Conservation (phyloP, 2,888 invertebrate genomes). For the Ochlodes sylvanus region DNA sequence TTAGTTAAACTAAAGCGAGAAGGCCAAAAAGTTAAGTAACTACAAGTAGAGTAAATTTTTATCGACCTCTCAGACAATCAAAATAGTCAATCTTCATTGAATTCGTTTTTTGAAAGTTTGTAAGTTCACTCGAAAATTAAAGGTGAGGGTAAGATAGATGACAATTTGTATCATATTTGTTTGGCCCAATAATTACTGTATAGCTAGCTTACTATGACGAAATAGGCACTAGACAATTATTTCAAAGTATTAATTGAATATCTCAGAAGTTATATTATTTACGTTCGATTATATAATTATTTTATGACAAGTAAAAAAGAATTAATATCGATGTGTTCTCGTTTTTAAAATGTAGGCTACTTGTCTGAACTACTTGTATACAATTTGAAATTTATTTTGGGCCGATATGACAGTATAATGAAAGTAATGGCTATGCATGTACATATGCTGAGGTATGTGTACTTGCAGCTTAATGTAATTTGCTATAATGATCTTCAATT, state of each 20-base stretch:
- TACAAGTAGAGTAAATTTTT: neutral
- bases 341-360: constrained; percentile 8
- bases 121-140: no score
- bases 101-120: no score
- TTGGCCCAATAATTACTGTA: neutral
- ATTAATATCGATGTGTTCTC: neutral
- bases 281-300: neutral
- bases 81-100: no score
- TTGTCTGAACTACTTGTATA: constrained; percentile 4
- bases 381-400: constrained; percentile 1
- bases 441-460: neutral
- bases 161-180: neutral
- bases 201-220: neutral
- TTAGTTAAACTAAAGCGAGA: neutral
- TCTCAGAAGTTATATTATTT: constrained; percentile 1
- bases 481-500: neutral
- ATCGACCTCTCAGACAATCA: neutral
- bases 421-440: neutral
- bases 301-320: neutral
- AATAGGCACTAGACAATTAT: constrained; percentile 27
- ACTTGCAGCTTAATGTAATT: constrained; percentile 16
- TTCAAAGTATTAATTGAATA: neutral
- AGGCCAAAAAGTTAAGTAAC: neutral
- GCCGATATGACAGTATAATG: neutral
- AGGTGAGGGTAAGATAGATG: neutral